Base-by-base conservation (phyloP, 92 coral and sea anemone genomes). In the Ricordea florida region DNA sequence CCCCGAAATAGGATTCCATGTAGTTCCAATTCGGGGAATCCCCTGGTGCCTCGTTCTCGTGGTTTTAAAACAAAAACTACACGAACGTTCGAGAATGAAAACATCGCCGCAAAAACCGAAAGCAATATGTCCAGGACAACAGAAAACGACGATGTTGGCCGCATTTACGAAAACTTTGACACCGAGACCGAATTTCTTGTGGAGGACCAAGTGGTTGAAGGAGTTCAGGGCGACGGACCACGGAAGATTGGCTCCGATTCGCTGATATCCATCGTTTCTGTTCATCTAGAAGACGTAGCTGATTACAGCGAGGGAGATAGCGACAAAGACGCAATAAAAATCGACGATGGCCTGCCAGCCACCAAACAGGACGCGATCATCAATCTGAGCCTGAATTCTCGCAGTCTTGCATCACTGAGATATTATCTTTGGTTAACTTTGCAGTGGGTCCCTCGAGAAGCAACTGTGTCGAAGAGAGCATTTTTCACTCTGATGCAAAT, bases 401-500 rank as follows among this genome's bases (percentile, higher is more conserved):
- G 58, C 18, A 57, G 65, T 53, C 64, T 88, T 28, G n/a, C 17
- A 5, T 44, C 22, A 13, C 49, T 88, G 50, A 70, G 50, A 0
- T 9, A 29, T 17, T 84, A 69, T 33, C 86, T 88, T 3, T 41
- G 74, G n/a, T 2, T 59, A 2, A 78, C 89, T 3, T 52, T 65
- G 10, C 86, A 72, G 60, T 77, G 93, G 82, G 71, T 66, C 15
- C 93, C 93, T 2, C 10, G 46, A 3, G 61, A 36, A 18, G 75
- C 44, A 1, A 42, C 82, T 24, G 14, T 13, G 32, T 24, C 27
- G 10, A 21, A 36, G 1, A 81, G 53, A 62, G 53, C 10, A 7
- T 17, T 77, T 4, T 79, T 23, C 35, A 44, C 50, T 5, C 3
- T 62, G n/a, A 18, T 63, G 30, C 84, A 76, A 43, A 22, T 30